A percentile compares a stretch with the other conserved stretches of the same genome.
phyloP scores from a whole-genome alignment of 2,113 vertebrate species.

The Sturnira hondurensis region DNA sequence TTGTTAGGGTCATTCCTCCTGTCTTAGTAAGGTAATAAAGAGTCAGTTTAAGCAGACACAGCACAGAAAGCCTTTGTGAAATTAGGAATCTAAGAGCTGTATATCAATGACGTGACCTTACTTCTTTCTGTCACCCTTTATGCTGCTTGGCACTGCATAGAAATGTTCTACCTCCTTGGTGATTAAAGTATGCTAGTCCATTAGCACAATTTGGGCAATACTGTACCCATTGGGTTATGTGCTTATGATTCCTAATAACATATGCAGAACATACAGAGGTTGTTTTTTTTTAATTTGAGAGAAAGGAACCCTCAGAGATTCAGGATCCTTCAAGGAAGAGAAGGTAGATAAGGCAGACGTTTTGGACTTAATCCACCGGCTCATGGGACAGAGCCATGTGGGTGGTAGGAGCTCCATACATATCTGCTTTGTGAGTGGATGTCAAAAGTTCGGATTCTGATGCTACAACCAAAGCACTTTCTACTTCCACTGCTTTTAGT shows the following conservation, averaged over 20 bases:
- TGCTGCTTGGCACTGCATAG: background rate
- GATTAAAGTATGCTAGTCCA: background rate
- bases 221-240: background rate
- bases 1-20: slow-evolving; percentile 66
- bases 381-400: background rate
- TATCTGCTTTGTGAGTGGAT: background rate
- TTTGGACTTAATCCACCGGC: background rate
- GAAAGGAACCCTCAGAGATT: background rate
- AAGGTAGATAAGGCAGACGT: background rate
- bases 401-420: background rate
- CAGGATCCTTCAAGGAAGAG: background rate
- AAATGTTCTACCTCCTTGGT: slow-evolving; percentile 9
- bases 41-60: slow-evolving; percentile 59
- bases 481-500: background rate
- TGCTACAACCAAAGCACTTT: background rate
- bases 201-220: background rate
- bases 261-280: background rate
- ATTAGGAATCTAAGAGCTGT: slow-evolving; percentile 5
- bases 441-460: background rate
- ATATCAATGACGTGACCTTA: slow-evolving; percentile 41
- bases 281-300: background rate
- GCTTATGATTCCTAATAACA: background rate
- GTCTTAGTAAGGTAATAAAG: slow-evolving; percentile 72
- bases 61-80: slow-evolving; percentile 13
- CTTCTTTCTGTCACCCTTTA: background rate